These are phyloP conservation scores for Oscheius onirici DNA, from an alignment of 2,888 invertebrate species.

Conservation along the genomic window DNA sequence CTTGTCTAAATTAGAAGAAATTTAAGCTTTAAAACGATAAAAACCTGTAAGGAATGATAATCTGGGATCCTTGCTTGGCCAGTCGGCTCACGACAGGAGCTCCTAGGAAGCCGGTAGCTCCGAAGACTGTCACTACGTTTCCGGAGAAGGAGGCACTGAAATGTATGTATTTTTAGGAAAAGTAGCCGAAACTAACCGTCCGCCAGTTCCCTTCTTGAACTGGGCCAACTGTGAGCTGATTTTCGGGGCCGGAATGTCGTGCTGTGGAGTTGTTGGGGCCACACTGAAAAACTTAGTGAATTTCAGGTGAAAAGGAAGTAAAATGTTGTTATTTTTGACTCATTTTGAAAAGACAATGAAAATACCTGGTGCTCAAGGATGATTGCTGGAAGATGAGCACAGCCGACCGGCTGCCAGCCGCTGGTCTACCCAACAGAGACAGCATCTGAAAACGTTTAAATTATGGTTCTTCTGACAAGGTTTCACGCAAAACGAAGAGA, in stretches of 20 bases:
- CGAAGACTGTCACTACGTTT: slow-evolving; percentile 88
- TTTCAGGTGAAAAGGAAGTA: too few relatives aligned
- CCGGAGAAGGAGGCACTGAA: slow-evolving; percentile 94
- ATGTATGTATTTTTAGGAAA: background rate
- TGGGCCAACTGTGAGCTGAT: slow-evolving; percentile 45
- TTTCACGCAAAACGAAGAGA: too few relatives aligned
- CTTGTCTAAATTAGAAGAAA: slow-evolving; percentile 72
- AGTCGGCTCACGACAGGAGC: slow-evolving; percentile 86
- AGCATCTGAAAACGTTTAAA: slow-evolving; percentile 39
- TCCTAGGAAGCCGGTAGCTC: slow-evolving; percentile 87
- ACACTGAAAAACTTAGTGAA: slow-evolving; percentile 37
- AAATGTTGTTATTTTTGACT: too few relatives aligned
- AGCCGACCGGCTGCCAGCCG: slow-evolving; percentile 37
- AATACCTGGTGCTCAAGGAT: slow-evolving; percentile 16
- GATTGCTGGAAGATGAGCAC: slow-evolving; percentile 35
- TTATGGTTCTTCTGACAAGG: background rate
- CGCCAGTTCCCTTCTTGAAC: slow-evolving; percentile 52
- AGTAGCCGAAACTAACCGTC: slow-evolving; percentile 35
- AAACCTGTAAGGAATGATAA: slow-evolving; percentile 90
- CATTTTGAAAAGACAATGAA: background rate
- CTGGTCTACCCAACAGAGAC: slow-evolving; percentile 50
- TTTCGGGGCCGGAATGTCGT: slow-evolving; percentile 42
- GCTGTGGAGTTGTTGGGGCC: slow-evolving; percentile 41
- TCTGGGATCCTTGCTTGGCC: slow-evolving; percentile 77
- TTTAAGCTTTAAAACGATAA: background rate